Base-by-base conservation (phyloP, 2,797 vertebrate genomes). In the Choloepus didactylus region DNA sequence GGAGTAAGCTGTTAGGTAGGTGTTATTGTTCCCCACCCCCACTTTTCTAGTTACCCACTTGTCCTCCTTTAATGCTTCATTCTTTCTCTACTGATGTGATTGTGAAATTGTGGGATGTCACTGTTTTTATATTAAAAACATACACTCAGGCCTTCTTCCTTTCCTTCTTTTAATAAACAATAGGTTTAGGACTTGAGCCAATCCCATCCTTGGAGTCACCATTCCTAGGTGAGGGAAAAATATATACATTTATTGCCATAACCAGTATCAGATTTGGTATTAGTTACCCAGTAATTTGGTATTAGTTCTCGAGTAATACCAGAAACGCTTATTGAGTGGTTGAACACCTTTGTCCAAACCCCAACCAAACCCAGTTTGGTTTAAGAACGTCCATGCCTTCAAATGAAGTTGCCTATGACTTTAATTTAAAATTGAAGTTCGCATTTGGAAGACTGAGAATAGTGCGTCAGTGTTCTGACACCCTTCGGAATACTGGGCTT, bases 391-490 rank as follows among this genome's bases (percentile, higher is more conserved):
- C 29, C 75, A 18, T 44, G 46, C 9, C 8, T n/a, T 67, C 23
- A 76, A 67, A 59, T 2, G n/a, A 87, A 70, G 66, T 46, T 79
- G 31, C 59, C 67, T 81, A 83, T 64, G 54, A 2, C 91, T 95
- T 94, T 82, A 84, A 56, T 56, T 56, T 56, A 21, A 56, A 93
- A 51, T n/a, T 18, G 89, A 69, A 66, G 59, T 56, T 87, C 21
- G 12, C 14, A 5, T 64, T 23, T 62, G 75, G 67, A 92, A 91
- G 87, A 35, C 15, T 21, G 44, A 86, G 46, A 81, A 66, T 3
- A 67, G 62, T 15, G n/a, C n/a, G 49, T 92, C 93, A 87, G 75
- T 7, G 66, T 96, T 97, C 97, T 97, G 87, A 87, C 96, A 56
- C 80, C 35, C 44, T 44, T 90, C 18, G 21, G 81, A 93, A 92